Conservation (phyloP, 2,113 vertebrate genomes). For the Atrichornis clamosus region DNA sequence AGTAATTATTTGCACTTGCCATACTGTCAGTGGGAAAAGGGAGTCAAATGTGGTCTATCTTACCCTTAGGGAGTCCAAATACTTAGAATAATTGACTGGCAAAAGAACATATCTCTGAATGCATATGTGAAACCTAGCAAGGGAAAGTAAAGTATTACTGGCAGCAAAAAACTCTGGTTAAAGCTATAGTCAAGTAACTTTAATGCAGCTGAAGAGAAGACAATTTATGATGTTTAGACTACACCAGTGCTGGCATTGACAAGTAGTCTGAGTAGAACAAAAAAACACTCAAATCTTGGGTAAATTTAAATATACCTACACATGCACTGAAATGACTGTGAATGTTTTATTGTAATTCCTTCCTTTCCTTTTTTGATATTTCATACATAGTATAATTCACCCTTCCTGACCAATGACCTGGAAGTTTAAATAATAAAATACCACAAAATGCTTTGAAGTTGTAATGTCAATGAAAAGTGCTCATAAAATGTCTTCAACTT, state of each 20-base stretch:
- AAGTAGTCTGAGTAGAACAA: background rate
- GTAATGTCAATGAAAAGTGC: conserved; percentile 1
- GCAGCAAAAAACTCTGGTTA: background rate
- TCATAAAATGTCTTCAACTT: conserved; percentile 18
- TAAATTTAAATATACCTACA: conserved; percentile 42
- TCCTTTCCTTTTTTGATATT: conserved; percentile 20
- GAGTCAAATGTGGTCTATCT: background rate
- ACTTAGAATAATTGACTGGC: background rate
- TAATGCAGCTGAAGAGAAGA: conserved; percentile 23
- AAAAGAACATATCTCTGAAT: background rate
- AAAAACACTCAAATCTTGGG: background rate
- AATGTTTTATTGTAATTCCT: background rate
- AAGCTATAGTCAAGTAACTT: background rate
- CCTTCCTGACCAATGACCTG: background rate
- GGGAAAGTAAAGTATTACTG: background rate
- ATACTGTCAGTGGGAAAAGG: background rate
- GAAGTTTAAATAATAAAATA: conserved; percentile 37
- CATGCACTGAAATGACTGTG: background rate
- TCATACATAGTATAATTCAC: background rate
- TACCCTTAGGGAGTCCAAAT: background rate
- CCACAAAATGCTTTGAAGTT: conserved; percentile 14
- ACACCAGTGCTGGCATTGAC: background rate
- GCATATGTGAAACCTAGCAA: background rate
- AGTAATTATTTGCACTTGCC: background rate
- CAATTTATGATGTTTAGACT: conserved; percentile 57